Evolutionary conservation across 2,888 invertebrate genomes (phyloP).

Genomic region (Sinohyriopsis cumingii): DNA sequence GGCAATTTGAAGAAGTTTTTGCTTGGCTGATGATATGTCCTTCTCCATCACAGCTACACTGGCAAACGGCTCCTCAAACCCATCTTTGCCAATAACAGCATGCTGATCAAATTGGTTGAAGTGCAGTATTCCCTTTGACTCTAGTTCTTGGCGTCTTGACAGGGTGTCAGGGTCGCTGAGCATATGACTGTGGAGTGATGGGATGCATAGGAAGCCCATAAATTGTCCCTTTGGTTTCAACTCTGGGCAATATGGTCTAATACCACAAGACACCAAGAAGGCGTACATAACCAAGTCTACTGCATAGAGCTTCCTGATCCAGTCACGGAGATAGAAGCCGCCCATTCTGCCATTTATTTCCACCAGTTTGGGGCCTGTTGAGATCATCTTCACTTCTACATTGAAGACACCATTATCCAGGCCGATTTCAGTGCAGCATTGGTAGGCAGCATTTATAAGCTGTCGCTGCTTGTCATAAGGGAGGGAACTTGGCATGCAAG

Average conservation of each 20-base stretch:
- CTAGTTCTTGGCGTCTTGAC: background rate
- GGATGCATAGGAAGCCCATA: slow-evolving; percentile 2
- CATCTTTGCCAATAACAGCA: background rate
- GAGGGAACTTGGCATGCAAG: slow-evolving; percentile 43
- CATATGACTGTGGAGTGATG: no score
- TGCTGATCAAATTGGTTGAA: background rate
- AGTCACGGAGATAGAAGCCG: slow-evolving; percentile 47
- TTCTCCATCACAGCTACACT: slow-evolving; percentile 8
- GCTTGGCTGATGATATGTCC: slow-evolving; percentile 3
- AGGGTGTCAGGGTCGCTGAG: no score
- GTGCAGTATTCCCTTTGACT: background rate
- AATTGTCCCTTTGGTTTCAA: slow-evolving; percentile 2
- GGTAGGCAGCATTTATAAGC: slow-evolving; percentile 38
- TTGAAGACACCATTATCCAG: slow-evolving; percentile 47
- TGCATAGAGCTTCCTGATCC: slow-evolving; percentile 41
- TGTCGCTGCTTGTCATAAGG: slow-evolving; percentile 39
- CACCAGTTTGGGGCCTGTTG: slow-evolving; percentile 48
- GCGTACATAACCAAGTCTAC: slow-evolving; percentile 31
- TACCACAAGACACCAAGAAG: slow-evolving; percentile 1
- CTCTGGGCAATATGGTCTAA: background rate
- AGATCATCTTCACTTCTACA: slow-evolving; percentile 51
- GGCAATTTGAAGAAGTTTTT: slow-evolving; percentile 2
- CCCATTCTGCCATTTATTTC: slow-evolving; percentile 58
- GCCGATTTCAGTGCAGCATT: slow-evolving; percentile 46
- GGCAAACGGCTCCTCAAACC: slow-evolving; percentile 8